Percentiles rank a stretch among this genome's conserved stretches.
phyloP scores from a whole-genome alignment of 2,113 vertebrate species.

The Eulacestoma nigropectus region DNA sequence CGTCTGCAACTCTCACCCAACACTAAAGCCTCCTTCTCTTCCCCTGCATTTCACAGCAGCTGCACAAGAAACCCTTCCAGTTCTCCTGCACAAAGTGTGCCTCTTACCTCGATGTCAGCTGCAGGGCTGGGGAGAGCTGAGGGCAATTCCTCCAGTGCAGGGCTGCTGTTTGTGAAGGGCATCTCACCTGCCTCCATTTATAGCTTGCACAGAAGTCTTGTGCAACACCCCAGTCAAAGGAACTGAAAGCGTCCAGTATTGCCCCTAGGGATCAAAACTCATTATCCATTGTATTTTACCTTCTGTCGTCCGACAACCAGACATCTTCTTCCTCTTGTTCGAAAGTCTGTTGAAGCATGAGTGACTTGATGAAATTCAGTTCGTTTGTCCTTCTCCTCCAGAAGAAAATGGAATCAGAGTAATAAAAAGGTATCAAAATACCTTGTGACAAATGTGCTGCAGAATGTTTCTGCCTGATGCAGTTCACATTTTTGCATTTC shows the following conservation, averaged over 20 bases:
- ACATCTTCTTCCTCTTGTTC: background rate
- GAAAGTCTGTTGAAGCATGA: fast-evolving
- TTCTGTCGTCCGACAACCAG: background rate
- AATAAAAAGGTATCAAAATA: background rate
- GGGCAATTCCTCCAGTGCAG: background rate
- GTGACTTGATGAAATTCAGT: background rate
- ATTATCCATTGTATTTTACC: fast-evolving
- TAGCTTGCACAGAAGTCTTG: background rate
- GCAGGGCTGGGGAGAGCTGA: background rate
- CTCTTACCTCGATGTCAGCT: background rate
- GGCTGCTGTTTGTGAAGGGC: fast-evolving
- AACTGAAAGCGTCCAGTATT: background rate
- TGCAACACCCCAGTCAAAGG: fast-evolving
- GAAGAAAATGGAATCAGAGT: background rate
- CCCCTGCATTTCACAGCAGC: background rate
- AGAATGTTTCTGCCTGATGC: background rate
- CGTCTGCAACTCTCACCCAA: background rate
- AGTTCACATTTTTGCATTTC: background rate
- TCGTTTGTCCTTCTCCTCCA: background rate
- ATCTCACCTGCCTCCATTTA: background rate
- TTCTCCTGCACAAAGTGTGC: background rate
- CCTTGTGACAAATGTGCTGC: fast-evolving
- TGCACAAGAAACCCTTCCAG: background rate
- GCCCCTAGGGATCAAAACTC: background rate
- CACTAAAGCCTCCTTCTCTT: background rate